Conservation (phyloP, 2,888 invertebrate species). For the Lagria hirta region DNA sequence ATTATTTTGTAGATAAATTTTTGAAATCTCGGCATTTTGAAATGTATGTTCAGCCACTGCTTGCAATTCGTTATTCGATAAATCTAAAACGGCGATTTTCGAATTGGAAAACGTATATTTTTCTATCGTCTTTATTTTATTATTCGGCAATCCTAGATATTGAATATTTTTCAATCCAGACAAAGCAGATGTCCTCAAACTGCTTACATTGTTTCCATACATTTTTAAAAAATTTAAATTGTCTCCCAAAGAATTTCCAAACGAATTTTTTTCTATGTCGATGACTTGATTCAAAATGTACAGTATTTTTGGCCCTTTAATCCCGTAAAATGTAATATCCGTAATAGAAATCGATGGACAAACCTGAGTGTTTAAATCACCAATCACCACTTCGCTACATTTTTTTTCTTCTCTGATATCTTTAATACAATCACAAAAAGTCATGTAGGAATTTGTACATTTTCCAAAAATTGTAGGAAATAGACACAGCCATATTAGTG, state of each 20-base stretch:
- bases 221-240: constrained; percentile 5
- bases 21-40: neutral
- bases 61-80: constrained; percentile 8
- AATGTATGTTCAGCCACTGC: constrained; percentile 6
- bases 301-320: constrained; percentile 7
- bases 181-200: neutral
- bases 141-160: constrained; percentile 1
- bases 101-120: constrained; percentile 2
- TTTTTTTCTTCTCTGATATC: constrained; percentile 6
- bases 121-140: constrained; percentile 9
- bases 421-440: constrained; percentile 9
- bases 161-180: constrained; percentile 6
- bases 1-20: constrained; percentile 7
- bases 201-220: constrained; percentile 6
- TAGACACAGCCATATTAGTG: neutral
- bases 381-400: constrained; percentile 8
- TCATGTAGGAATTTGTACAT: constrained; percentile 7
- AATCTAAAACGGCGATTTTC: constrained; percentile 5
- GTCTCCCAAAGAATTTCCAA: constrained; percentile 8
- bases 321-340: neutral
- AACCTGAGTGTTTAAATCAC: neutral
- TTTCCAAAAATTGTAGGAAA: neutral
- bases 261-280: neutral
- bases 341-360: neutral
- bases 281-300: constrained; percentile 3